Percentiles rank a stretch among this genome's conserved stretches.
phyloP scores from a whole-genome alignment of 2,797 vertebrate species.

The Trematomus bernacchii region DNA sequence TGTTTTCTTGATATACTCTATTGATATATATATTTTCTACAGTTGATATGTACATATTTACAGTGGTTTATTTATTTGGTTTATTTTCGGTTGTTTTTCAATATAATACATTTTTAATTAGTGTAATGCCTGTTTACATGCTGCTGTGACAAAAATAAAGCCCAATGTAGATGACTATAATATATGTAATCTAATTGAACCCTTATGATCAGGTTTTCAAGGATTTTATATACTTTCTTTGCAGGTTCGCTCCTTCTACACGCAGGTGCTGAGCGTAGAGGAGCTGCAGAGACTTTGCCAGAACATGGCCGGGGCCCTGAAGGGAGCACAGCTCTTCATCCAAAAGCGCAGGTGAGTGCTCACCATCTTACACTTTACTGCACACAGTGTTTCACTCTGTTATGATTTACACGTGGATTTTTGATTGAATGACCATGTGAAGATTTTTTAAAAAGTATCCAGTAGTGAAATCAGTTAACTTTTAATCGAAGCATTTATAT shows the following conservation, averaged over 20 bases:
- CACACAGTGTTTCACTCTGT: neutral
- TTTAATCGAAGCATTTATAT: neutral
- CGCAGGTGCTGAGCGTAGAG: slow-evolving; percentile 88
- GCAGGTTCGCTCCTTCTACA: slow-evolving; percentile 91
- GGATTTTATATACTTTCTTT: neutral
- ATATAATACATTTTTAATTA: no score
- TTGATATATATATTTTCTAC: no score
- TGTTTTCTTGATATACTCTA: no score
- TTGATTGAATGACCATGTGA: no score
- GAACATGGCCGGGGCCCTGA: slow-evolving; percentile 90
- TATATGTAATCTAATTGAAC: no score
- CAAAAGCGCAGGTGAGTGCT: slow-evolving; percentile 92
- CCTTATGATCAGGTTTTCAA: neutral
- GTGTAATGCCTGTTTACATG: no score
- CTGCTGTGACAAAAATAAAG: no score
- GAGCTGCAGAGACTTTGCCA: slow-evolving; percentile 90
- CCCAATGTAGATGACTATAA: no score
- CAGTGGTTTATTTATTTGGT: no score
- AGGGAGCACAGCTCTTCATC: slow-evolving; percentile 93
- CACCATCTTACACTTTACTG: neutral
- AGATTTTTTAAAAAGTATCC: neutral
- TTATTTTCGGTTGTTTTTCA: no score
- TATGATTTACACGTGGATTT: neutral
- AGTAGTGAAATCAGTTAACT: neutral
- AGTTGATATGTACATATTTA: no score